Evolutionary conservation across 2,797 vertebrate species (phyloP).

Genomic region (Galaxias olidus): DNA sequence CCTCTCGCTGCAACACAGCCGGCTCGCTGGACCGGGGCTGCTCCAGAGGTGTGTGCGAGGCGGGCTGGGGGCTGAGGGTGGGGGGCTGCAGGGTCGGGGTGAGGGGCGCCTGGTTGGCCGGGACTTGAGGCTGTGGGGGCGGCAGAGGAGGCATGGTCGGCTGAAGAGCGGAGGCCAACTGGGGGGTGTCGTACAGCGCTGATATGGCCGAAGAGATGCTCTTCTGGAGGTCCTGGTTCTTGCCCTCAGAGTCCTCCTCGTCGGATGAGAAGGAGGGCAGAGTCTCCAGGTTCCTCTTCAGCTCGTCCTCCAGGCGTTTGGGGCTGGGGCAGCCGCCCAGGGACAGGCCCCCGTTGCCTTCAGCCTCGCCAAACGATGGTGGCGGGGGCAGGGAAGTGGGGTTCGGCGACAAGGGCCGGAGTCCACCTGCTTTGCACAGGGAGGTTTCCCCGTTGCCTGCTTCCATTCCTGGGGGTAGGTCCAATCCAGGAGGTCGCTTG

Average conservation of each 20-base stretch:
- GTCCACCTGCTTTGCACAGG: conserved; percentile 77
- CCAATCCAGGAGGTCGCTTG: conserved; percentile 80
- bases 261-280: conserved; percentile 92
- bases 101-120: conserved; percentile 54
- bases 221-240: conserved; percentile 94
- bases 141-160: conserved; percentile 37
- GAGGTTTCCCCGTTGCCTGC: conserved; percentile 72
- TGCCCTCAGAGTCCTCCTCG: conserved; percentile 91
- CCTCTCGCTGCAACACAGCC: conserved; percentile 65
- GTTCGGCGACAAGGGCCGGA: conserved; percentile 72
- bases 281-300: conserved; percentile 92
- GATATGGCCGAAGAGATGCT: conserved; percentile 95
- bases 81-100: conserved; percentile 72
- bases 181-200: conserved; percentile 85
- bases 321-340: conserved; percentile 87
- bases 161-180: conserved; percentile 66
- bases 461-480: conserved; percentile 70
- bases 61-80: conserved; percentile 70
- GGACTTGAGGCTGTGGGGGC: conserved; percentile 38
- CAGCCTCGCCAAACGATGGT: conserved; percentile 74
- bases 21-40: conserved; percentile 67
- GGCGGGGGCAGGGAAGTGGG: conserved; percentile 71
- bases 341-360: conserved; percentile 83
- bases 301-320: conserved; percentile 89
- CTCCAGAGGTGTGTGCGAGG: conserved; percentile 62